phyloP scores from a whole-genome alignment of 2,113 vertebrate species.

The Bubalus kerabau region DNA sequence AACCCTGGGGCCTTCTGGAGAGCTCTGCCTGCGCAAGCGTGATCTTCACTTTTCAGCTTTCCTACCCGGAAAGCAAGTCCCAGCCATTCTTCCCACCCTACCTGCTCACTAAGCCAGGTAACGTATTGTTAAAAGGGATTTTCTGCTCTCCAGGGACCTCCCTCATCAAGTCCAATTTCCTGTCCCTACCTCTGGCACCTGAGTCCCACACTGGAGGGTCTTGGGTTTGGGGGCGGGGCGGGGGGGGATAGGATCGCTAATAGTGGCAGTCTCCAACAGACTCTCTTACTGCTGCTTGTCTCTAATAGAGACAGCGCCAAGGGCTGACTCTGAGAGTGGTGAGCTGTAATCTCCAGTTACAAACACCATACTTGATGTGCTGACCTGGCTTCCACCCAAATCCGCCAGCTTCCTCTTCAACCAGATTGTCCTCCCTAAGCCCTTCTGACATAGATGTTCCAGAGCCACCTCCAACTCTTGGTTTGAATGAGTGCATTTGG shows the following conservation, averaged over 20 bases:
- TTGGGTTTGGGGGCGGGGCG: background rate
- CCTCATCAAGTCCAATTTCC: background rate
- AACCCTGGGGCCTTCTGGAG: background rate
- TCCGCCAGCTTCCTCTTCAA: background rate
- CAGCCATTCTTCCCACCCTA: background rate
- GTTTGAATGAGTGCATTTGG: background rate
- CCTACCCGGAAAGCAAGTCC: background rate
- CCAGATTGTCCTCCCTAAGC: background rate
- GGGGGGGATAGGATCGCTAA: background rate
- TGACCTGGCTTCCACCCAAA: background rate
- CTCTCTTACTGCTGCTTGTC: background rate
- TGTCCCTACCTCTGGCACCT: background rate
- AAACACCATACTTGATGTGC: background rate
- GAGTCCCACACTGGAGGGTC: background rate
- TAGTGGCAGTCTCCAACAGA: background rate
- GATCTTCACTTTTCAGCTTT: background rate
- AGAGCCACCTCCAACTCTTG: background rate
- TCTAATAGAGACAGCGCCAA: background rate
- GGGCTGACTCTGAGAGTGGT: background rate
- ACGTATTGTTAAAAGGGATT: background rate
- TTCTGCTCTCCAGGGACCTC: background rate
- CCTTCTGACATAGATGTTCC: background rate
- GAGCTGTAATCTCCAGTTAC: background rate
- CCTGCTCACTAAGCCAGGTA: background rate
- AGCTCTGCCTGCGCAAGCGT: background rate